Evolutionary conservation across 2,113 vertebrate genomes (phyloP), one percentile per base, ranked within the genome.

Genomic region (Macroglossus sobrinus): DNA sequence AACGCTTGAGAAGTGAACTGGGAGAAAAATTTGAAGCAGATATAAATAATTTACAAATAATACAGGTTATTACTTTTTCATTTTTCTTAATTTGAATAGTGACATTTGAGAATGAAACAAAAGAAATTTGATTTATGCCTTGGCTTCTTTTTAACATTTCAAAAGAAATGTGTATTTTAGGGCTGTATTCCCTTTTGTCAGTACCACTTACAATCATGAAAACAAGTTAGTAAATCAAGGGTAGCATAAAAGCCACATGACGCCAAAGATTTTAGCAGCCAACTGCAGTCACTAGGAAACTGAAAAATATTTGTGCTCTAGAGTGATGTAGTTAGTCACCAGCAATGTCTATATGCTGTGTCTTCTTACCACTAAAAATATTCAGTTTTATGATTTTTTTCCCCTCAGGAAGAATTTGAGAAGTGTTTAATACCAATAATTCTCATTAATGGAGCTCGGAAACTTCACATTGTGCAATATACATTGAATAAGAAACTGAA

Each of bases 1-100:
- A 99, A 12, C 98, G 98, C 45, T 98, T 99, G 78, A 98, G 98
- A 98, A 96, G 33, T 82, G 99, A 99, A 98, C 99, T 99, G 94
- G 92, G 95, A 94, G 98, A 99, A 24, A 99, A 98, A 55, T 99
- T 99, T 98, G 98, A 98, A 88, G 81, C 93, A 26, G 99, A 99
- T 72, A 81, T 96, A 79, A 98, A 61, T 35, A 97, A 50, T 66
- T 91, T 99, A 72, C 95, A 97, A 87, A 30, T 5, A 59, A 95
- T 99, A 75, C 98, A 97, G 99, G 99, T 99, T 79, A 79, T 47
- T 71, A 97, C 74, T 81, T 72, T 96, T 88, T 75, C 4, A 40
- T 47, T 74, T 97, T 59, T 69, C 24, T 38, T 72, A 75, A 90
- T 96, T 97, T 80, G 30, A 94, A 94, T 79, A 84, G 7, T 53